Evolutionary conservation across 2,797 vertebrate genomes (phyloP), one percentile per base, ranked within the genome.

Genomic region (Silurus aristotelis): DNA sequence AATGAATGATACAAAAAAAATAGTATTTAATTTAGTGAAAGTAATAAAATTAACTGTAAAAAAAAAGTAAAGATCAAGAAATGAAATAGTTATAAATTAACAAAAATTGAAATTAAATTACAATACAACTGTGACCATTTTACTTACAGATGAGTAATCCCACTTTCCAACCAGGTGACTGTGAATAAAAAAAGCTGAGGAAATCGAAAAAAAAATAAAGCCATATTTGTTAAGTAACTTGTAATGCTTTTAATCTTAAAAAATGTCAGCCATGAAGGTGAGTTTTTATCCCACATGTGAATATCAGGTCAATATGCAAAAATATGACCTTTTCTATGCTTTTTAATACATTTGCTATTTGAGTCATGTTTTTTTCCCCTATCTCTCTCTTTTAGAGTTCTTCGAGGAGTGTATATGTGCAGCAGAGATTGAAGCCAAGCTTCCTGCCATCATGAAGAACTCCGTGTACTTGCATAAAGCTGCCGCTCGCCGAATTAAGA

Each of bases 381-480:
- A 7, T 27, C 25, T 52, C 77, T 14, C 73, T 14, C 82, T 75
- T 56, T 3, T 78, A 99, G 98, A 91, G 88, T 99, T 99, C 93
- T 99, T 99, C 25, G 98, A 99, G 89, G 98, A 99, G 88, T 99
- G 98, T 83, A 99, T 99, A 94, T 96, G 96, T 86, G 97, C 96
- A 0, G 96, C 98, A 0, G 98, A 99, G 93, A 95, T 99, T 55
- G 98, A 99, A 86, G 98, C 98, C 84, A 99, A 99, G 94, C 97
- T 98, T 87, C 98, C 98, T 0, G 94, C 96, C 12, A 99, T 99
- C 86, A 99, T 99, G 98, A 99, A 99, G 93, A 99, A 99, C 73
- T 97, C 97, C 0, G 97, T 99, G 87, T 99, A 99, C 87, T 95
- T 99, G 87, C 98, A 99, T 87, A 97, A 97, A 93, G 97, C 97